Conservation (phyloP, 2,113 vertebrate species). For the Camarhynchus parvulus region DNA sequence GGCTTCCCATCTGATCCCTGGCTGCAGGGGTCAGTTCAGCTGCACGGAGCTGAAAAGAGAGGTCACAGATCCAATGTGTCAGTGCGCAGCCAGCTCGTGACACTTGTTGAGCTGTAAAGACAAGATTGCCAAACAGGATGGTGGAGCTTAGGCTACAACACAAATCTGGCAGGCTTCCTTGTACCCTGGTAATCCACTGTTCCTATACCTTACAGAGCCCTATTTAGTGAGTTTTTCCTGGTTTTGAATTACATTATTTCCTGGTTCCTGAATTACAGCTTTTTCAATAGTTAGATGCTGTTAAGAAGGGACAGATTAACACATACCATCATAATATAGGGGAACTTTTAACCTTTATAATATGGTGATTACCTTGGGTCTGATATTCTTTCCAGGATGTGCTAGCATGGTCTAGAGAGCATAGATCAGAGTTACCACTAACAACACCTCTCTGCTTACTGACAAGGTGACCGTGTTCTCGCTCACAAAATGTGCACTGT, state of each 20-base stretch:
- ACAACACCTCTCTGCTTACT: background rate
- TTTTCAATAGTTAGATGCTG: background rate
- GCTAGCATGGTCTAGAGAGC: background rate
- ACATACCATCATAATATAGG: background rate
- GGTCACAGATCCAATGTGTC: background rate
- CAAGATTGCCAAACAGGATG: background rate
- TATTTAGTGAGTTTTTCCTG: accelerated
- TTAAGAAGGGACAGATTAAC: background rate
- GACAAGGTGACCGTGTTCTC: background rate
- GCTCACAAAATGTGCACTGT: background rate
- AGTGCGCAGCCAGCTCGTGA: background rate
- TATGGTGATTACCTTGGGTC: background rate
- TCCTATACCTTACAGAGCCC: background rate
- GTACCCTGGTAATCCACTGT: background rate
- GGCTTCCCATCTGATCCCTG: constrained; percentile 36
- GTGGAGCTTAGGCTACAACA: background rate
- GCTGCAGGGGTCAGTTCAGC: constrained; percentile 30
- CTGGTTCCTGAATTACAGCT: background rate
- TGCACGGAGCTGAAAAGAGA: background rate
- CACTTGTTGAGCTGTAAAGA: background rate
- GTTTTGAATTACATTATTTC: background rate
- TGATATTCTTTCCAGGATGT: background rate
- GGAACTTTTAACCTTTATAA: background rate
- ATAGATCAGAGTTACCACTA: background rate
- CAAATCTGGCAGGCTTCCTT: background rate